Evolutionary conservation across 2,888 invertebrate genomes (phyloP), one percentile per base, ranked within the genome.

Genomic region (Drosophila subquinaria): DNA sequence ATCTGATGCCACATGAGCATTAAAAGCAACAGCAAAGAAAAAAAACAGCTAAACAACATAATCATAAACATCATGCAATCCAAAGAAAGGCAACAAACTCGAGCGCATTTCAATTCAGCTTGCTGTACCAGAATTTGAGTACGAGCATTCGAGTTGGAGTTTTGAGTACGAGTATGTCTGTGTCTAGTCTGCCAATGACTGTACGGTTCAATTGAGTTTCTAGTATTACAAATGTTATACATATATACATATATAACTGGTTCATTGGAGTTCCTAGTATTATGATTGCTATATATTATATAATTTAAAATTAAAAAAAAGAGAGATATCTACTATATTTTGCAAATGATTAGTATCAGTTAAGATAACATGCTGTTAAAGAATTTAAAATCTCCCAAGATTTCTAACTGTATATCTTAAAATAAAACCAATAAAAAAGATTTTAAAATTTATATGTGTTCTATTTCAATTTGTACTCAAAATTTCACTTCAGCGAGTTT

Each of bases 1-100:
- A 90, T 90, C 88, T 69, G 90, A 91, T 89, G 90, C 89, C 91
- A 82, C 81, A 80, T 71, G 73, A 80, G 76, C 81, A 74, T 51
- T 66, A 73, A 80, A 56, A 59, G 27, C 61, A 63, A 48, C 50
- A 43, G 36, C 57, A 67, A 36, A 62, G 17, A 17, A 43, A 56
- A 47, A 36, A 47, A 50, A 15, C 47, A 57, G 59, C 17, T 35
- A 42, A 48, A 69, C 76, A 81, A 63, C 82, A 65, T 71, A 71
- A 82, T 73, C 79, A 83, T 79, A 82, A 84, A 79, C 67, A 71
- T 76, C 68, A 59, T 45, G 77, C 70, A 80, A 48, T 60, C 42
- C 27, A 47, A 60, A 56, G 45, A 56, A 48, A 36, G 60, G 40
- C 57, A 47, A 51, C 59, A 17, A 36, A 9, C 33, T n/a, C 47